A percentile compares a stretch with the other conserved stretches of the same genome.
Evolutionary conservation across 2,113 vertebrate genomes (phyloP).

Genomic region (Chloebia gouldiae): DNA sequence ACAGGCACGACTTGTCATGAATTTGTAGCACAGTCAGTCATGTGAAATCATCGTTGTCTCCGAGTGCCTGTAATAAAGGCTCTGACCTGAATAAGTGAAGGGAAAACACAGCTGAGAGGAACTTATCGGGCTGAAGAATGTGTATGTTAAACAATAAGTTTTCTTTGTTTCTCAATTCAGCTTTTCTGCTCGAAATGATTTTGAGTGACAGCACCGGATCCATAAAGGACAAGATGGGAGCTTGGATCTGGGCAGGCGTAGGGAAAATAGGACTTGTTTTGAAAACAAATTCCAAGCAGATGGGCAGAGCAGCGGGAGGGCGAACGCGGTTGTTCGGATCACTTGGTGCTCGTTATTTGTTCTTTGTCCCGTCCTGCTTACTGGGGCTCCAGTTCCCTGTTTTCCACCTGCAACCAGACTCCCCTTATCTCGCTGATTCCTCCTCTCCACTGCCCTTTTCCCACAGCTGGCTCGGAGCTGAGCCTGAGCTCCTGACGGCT

Average conservation of each 20-base stretch:
- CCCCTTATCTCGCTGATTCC: neutral
- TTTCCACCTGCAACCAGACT: constrained; percentile 6
- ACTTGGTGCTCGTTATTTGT: neutral
- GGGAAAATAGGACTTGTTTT: constrained; percentile 8
- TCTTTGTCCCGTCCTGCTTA: neutral
- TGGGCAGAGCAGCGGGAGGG: constrained; percentile 41
- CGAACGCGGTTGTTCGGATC: neutral
- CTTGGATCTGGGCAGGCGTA: neutral
- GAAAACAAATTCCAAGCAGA: constrained; percentile 25
- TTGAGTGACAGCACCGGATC: neutral
- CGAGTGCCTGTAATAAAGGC: neutral
- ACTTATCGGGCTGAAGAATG: neutral
- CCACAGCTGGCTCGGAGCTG: neutral
- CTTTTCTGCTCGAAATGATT: neutral
- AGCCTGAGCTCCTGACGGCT: neutral
- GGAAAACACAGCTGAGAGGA: neutral
- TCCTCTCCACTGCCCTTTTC: neutral
- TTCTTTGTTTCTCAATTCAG: neutral
- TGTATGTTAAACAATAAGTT: neutral
- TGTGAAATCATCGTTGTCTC: neutral
- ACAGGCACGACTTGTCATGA: neutral
- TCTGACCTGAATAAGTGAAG: neutral
- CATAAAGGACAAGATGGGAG: neutral
- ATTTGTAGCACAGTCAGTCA: neutral
- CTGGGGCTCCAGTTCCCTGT: neutral